Evolutionary conservation across 2,797 vertebrate genomes (phyloP).

Genomic region (Enteromius viviparus): DNA sequence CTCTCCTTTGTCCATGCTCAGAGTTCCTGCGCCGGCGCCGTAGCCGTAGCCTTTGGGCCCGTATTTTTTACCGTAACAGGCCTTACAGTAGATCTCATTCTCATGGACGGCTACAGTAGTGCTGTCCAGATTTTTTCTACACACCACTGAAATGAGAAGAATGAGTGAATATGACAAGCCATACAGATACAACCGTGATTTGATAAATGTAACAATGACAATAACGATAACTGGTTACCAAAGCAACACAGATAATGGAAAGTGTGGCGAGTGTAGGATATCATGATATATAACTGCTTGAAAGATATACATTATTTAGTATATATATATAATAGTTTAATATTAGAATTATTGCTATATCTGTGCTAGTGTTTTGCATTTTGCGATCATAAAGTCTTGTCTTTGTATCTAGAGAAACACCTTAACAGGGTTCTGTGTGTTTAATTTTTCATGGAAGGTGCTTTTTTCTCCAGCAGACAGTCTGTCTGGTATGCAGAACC

Average conservation of each 20-base stretch:
- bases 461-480: slow-evolving; percentile 1
- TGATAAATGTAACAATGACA: neutral
- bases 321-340: too few species aligned
- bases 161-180: neutral
- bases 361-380: neutral
- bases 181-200: neutral
- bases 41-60: slow-evolving; percentile 97
- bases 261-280: neutral
- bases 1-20: slow-evolving; percentile 92
- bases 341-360: neutral
- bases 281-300: neutral
- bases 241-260: neutral
- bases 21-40: slow-evolving; percentile 89
- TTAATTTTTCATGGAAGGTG: neutral
- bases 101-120: slow-evolving; percentile 93
- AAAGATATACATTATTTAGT: neutral
- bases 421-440: neutral
- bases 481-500: slow-evolving; percentile 29
- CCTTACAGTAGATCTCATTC: slow-evolving; percentile 97
- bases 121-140: slow-evolving; percentile 95
- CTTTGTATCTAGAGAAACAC: neutral
- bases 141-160: slow-evolving; percentile 81
- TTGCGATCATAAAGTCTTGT: neutral
- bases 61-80: slow-evolving; percentile 96
- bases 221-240: neutral